Conservation (phyloP, 2,113 vertebrate species). For the Pseudopodoces humilis region DNA sequence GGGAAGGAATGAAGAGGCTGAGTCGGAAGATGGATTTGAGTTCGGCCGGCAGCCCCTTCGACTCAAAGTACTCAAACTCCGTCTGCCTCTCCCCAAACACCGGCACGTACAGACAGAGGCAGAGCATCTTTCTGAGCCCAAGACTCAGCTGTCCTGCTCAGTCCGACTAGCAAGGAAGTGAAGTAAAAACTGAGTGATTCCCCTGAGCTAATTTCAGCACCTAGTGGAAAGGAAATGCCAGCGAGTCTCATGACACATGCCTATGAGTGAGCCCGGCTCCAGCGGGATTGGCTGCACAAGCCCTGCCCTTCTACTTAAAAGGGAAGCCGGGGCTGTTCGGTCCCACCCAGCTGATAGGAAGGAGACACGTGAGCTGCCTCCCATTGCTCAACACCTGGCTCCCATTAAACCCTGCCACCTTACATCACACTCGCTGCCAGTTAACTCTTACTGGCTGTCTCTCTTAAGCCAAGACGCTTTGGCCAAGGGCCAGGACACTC, state of each 20-base stretch:
- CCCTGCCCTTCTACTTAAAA: conserved; percentile 73
- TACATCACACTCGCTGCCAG: neutral
- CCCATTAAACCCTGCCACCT: neutral
- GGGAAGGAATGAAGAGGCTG: conserved; percentile 89
- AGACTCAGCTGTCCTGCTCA: neutral
- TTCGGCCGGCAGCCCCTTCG: conserved; percentile 85
- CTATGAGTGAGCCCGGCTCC: neutral
- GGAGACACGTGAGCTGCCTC: neutral
- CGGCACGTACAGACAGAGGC: conserved; percentile 89
- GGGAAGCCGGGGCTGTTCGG: neutral
- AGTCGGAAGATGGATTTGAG: conserved; percentile 91
- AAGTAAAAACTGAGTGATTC: neutral
- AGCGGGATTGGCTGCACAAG: conserved; percentile 57
- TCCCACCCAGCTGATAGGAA: neutral
- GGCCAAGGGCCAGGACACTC: neutral
- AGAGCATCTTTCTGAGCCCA: conserved; percentile 79
- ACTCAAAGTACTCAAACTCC: conserved; percentile 94
- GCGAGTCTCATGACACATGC: conserved; percentile 39
- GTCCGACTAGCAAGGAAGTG: neutral
- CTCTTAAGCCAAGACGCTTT: neutral
- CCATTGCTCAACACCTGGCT: conserved; percentile 25
- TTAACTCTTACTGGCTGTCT: conserved; percentile 20
- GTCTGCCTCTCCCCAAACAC: conserved; percentile 78
- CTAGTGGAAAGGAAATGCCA: conserved; percentile 71
- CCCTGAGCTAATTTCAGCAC: neutral